Evolutionary conservation across 2,888 invertebrate species (phyloP).

Genomic region (Theretra japonica): DNA sequence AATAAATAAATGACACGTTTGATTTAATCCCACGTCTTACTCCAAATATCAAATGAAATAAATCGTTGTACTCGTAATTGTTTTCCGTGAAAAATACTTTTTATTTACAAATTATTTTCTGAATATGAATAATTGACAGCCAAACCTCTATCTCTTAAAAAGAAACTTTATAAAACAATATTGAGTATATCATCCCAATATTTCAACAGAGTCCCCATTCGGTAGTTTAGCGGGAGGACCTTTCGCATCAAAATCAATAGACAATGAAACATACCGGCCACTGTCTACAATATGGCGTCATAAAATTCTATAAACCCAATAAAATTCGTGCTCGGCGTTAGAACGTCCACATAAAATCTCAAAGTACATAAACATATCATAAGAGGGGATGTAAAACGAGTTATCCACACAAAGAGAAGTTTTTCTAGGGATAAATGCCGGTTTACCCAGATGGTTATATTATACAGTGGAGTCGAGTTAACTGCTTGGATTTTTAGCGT

Average conservation of each 20-base stretch:
- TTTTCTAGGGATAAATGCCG: slow-evolving; percentile 78
- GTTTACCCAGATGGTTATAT: slow-evolving; percentile 83
- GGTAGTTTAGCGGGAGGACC: slow-evolving; percentile 57
- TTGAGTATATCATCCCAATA: neutral
- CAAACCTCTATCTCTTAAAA: no score
- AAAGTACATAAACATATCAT: slow-evolving; percentile 85
- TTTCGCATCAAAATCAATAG: slow-evolving; percentile 77
- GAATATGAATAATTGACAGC: no score
- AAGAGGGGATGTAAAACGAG: slow-evolving; percentile 80
- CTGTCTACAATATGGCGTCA: slow-evolving; percentile 75
- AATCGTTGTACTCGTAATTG: no score
- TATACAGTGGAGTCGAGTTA: slow-evolving; percentile 80
- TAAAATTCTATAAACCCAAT: slow-evolving; percentile 85
- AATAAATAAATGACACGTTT: no score
- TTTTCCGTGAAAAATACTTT: no score
- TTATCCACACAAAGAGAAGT: slow-evolving; percentile 80
- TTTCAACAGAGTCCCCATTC: slow-evolving; percentile 39
- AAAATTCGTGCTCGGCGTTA: slow-evolving; percentile 83
- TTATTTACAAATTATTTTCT: no score
- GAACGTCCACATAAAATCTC: slow-evolving; percentile 84
- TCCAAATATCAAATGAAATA: no score
- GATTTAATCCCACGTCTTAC: no score
- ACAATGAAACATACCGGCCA: slow-evolving; percentile 81
- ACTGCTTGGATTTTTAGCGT: slow-evolving; percentile 62
- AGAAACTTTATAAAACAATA: neutral